Evolutionary conservation across 2,888 invertebrate species (phyloP).

Genomic region (Drosophila acutilabella): DNA sequence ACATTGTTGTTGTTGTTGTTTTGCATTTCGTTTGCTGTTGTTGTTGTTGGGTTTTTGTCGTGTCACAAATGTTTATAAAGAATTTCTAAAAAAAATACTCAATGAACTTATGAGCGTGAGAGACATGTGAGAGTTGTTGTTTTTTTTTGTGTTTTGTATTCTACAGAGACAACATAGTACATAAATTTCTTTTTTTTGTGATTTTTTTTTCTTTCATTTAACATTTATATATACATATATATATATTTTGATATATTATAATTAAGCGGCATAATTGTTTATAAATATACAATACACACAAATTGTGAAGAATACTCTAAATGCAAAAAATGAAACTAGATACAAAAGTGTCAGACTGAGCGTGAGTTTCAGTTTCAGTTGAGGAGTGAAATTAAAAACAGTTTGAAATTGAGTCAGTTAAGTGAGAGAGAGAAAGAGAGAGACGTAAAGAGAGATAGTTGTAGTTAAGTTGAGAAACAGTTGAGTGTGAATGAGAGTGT

Average conservation of each 20-base stretch:
- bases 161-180: constrained; percentile 52
- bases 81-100: constrained; percentile 61
- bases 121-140: constrained; percentile 74
- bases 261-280: constrained; percentile 81
- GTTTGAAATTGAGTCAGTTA: constrained; percentile 24
- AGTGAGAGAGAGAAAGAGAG: constrained; percentile 20
- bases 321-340: constrained; percentile 81
- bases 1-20: constrained; percentile 51
- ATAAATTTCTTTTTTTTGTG: constrained; percentile 56
- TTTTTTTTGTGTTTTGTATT: constrained; percentile 6
- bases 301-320: constrained; percentile 79
- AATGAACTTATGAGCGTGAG: constrained; percentile 73
- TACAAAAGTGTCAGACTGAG: constrained; percentile 81
- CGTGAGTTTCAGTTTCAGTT: constrained; percentile 32
- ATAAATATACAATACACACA: constrained; percentile 81
- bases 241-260: constrained; percentile 66
- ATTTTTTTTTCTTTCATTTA: constrained; percentile 56
- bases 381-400: constrained; percentile 21
- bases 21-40: constrained; percentile 69
- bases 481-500: constrained; percentile 50
- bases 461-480: constrained; percentile 27
- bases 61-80: constrained; percentile 61
- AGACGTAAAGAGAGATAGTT: background rate
- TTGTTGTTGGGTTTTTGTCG: constrained; percentile 34
- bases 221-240: constrained; percentile 56